Percentiles rank a stretch among this genome's conserved stretches.
phyloP scores from a whole-genome alignment of 1,140 invertebrate species.

The Zaprionus tsacasi region DNA sequence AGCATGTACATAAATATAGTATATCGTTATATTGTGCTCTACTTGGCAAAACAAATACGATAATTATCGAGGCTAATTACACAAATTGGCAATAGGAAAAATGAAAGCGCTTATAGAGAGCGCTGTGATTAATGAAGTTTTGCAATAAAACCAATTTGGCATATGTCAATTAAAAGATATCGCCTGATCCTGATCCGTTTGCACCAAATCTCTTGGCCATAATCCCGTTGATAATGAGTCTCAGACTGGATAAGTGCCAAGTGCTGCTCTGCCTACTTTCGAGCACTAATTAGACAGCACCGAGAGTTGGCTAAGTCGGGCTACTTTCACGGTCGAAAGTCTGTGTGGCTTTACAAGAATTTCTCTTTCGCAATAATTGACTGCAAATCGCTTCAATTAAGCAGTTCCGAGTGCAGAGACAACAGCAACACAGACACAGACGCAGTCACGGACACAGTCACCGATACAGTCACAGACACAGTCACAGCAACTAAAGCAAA shows the following conservation, averaged over 20 bases:
- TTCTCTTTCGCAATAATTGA: slow-evolving; percentile 81
- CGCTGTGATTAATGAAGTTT: slow-evolving; percentile 34
- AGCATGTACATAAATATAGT: slow-evolving; percentile 15
- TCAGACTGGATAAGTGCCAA: slow-evolving; percentile 2
- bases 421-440: slow-evolving; percentile 21
- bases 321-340: slow-evolving; percentile 76
- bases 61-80: slow-evolving; percentile 47
- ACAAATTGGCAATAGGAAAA: slow-evolving; percentile 62
- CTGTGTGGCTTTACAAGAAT: slow-evolving; percentile 61
- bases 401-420: slow-evolving; percentile 58
- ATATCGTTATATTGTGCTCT: slow-evolving; percentile 43
- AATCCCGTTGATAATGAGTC: not conserved
- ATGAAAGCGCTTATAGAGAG: slow-evolving; percentile 26
- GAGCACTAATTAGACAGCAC: slow-evolving; percentile 60
- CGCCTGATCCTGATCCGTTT: not conserved
- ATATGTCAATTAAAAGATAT: slow-evolving; percentile 67
- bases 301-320: slow-evolving; percentile 17
- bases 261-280: slow-evolving; percentile 37
- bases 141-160: slow-evolving; percentile 52
- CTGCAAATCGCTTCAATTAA: slow-evolving; percentile 78
- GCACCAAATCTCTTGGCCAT: not conserved
- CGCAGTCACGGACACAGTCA: slow-evolving; percentile 3
- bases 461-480: slow-evolving; percentile 4
- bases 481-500: slow-evolving; percentile 19
- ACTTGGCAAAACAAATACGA: slow-evolving; percentile 38